Conservation (phyloP, 1,140 invertebrate genomes). For the Argopecten irradians region DNA sequence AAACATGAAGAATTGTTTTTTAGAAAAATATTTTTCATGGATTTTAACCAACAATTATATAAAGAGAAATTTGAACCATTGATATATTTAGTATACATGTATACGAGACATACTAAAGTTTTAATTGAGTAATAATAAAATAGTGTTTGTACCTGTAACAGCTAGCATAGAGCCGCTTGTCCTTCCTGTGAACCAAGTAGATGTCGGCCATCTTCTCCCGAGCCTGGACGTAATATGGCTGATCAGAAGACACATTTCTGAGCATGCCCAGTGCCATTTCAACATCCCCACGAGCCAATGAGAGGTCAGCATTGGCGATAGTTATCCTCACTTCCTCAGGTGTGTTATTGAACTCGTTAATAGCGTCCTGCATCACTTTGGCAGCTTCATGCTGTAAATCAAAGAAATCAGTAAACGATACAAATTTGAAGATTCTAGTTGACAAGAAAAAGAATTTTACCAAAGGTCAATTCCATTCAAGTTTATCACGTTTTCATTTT, state of each 20-base stretch:
- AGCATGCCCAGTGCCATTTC: slow-evolving; percentile 89
- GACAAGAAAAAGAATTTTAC: no score
- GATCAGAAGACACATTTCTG: slow-evolving; percentile 85
- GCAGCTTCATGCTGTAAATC: slow-evolving; percentile 84
- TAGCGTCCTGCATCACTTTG: slow-evolving; percentile 89
- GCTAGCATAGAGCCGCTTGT: slow-evolving; percentile 83
- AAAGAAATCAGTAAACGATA: no score
- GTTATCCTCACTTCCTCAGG: slow-evolving; percentile 89
- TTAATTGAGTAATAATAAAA: not conserved
- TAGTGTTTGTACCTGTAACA: slow-evolving; percentile 79
- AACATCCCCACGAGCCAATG: slow-evolving; percentile 87
- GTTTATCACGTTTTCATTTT: no score
- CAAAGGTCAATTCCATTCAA: no score
- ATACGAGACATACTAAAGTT: not conserved
- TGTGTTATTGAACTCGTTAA: slow-evolving; percentile 85
- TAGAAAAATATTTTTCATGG: no score
- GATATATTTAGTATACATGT: no score
- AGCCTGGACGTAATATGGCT: slow-evolving; percentile 91
- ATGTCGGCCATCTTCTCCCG: slow-evolving; percentile 94
- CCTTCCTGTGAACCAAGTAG: slow-evolving; percentile 91
- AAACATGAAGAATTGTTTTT: no score
- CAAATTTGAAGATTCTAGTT: no score
- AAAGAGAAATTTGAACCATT: no score
- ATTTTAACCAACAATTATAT: no score
- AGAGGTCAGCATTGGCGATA: slow-evolving; percentile 90